Evolutionary conservation across 2,888 invertebrate genomes (phyloP), one percentile per base, ranked within the genome.

Genomic region (Pristionchus japonicus): DNA sequence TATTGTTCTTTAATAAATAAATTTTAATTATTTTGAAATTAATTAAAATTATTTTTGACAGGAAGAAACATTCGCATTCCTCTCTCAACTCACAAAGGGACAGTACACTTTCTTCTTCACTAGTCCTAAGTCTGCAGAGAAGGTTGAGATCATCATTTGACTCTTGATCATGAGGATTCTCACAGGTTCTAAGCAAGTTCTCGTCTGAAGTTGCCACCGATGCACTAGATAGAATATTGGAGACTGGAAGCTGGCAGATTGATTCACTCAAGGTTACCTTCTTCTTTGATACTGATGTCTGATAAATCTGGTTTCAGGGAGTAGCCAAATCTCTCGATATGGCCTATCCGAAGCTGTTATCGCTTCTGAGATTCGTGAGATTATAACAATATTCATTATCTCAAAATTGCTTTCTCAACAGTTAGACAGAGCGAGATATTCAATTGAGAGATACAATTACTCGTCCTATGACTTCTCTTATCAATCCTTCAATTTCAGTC

Each of bases 51-150:
- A n/a, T n/a, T n/a, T n/a, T n/a, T n/a, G n/a, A n/a, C 13, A 87
- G 67, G 92, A 92, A 82, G 92, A 92, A 82, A 89, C 84, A 7
- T 92, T 92, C 67, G 90, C 89, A 13, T 90, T 80, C 87, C 80
- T 91, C 83, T 89, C 88, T 23, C 86, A 88, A 4, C 83, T 92
- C 57, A 90, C 90, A 7, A 85, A 85, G n/a, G 91, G 91, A 17
- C 88, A 89, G 20, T 92, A 90, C 82, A 87, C 67, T 34, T 92
- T 91, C 90, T 89, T 92, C 70, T 89, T 92, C 49, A 86, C 89
- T 17, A 47, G 87, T 31, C 89, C 90, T 11, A 74, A 70, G 23
- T 89, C 89, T 34, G 49, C 89, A 37, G 86, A 89, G 23, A 86
- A 89, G 31, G 86, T 89, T 57, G 64, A 6, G 1, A 6, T 23